Percentiles rank a stretch among this genome's conserved stretches.
phyloP scores from a whole-genome alignment of 2,888 invertebrate genomes.

The Alcis repandata region DNA sequence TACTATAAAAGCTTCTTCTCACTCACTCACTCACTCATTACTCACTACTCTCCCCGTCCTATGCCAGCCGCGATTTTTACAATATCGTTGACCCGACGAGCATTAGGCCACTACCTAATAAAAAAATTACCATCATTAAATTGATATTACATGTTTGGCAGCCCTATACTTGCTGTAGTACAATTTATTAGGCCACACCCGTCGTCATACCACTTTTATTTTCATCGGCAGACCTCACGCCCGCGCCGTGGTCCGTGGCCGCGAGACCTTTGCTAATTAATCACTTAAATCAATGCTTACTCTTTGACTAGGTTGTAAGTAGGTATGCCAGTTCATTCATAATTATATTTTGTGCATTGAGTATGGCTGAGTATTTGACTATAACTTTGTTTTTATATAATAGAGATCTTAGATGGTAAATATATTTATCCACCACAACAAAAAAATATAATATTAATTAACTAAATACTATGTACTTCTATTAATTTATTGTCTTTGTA shows the following conservation, averaged over 20 bases:
- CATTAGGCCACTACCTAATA: too few relatives aligned
- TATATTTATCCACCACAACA: too few relatives aligned
- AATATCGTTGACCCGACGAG: too few relatives aligned
- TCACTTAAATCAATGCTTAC: conserved; percentile 25
- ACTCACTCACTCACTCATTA: neutral
- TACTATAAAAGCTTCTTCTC: neutral
- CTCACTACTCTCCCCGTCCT: neutral
- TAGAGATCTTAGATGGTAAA: too few relatives aligned
- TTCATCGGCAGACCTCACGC: conserved; percentile 36
- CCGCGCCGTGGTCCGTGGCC: conserved; percentile 30
- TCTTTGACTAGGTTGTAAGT: neutral
- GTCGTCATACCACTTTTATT: conserved; percentile 44
- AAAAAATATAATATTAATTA: too few relatives aligned
- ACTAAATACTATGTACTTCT: too few relatives aligned
- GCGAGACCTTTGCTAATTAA: conserved; percentile 41
- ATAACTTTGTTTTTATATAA: too few relatives aligned
- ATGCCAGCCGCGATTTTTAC: neutral
- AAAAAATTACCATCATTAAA: too few relatives aligned
- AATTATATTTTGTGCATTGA: conserved; percentile 1
- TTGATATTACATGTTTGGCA: conserved; percentile 3
- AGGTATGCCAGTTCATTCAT: neutral
- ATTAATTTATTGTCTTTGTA: too few relatives aligned
- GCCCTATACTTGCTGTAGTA: neutral
- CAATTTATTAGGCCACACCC: conserved; percentile 27
- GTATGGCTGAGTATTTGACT: too few relatives aligned